phyloP scores from a whole-genome alignment of 2,888 invertebrate species.

The Gasteruption jaculator region DNA sequence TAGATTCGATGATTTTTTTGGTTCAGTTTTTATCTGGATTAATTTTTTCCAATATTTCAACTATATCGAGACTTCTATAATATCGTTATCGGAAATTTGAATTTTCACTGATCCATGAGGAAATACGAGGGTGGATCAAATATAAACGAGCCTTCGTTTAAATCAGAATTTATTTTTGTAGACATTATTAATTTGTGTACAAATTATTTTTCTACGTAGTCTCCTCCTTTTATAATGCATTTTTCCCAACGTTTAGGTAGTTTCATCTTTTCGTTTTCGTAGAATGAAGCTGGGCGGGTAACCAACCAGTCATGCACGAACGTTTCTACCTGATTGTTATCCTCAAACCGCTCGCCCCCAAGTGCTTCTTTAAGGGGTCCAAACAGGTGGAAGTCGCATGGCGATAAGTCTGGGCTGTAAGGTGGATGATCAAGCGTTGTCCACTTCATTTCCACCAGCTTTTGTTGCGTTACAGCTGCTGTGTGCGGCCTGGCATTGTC shows the following conservation, averaged over 20 bases:
- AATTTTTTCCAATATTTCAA: too few species aligned
- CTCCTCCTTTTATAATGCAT: constrained; percentile 10
- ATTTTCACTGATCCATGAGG: too few species aligned
- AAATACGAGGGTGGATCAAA: constrained; percentile 8
- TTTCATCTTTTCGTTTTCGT: constrained; percentile 16
- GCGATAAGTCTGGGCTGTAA: constrained; percentile 31
- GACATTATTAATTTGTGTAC: too few species aligned
- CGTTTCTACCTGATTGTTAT: constrained; percentile 17
- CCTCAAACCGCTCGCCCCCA: constrained; percentile 26
- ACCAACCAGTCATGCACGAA: constrained; percentile 23
- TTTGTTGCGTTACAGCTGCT: constrained; percentile 12
- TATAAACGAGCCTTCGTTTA: constrained; percentile 3
- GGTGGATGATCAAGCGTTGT: constrained; percentile 21
- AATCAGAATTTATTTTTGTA: not conserved
- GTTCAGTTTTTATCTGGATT: too few species aligned
- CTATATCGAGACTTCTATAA: too few species aligned
- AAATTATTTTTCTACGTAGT: constrained; percentile 18
- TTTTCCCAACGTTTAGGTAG: constrained; percentile 16
- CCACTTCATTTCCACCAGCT: constrained; percentile 23
- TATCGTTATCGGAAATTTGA: too few species aligned
- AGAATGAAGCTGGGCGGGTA: constrained; percentile 17
- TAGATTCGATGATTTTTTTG: too few species aligned
- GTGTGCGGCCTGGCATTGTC: constrained; percentile 23
- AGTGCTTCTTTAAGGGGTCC: constrained; percentile 31
- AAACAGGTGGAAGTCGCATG: constrained; percentile 32